Evolutionary conservation across 2,113 vertebrate species (phyloP).

Genomic region (Collichthys lucidus): DNA sequence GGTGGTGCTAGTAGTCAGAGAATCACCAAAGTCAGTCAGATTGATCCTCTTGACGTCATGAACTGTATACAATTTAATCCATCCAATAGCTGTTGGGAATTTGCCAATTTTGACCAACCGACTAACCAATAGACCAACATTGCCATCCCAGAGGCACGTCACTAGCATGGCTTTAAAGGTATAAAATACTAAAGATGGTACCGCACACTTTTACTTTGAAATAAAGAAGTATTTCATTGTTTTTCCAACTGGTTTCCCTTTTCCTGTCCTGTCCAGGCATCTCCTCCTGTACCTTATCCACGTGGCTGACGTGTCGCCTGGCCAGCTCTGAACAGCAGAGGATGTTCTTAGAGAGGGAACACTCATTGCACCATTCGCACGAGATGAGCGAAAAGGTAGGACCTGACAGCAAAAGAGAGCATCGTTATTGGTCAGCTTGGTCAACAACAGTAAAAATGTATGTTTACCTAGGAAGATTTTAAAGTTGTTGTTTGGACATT

Average conservation of each 20-base stretch:
- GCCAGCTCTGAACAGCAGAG: slow-evolving; percentile 98
- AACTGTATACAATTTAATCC: not conserved
- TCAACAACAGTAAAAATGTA: not conserved
- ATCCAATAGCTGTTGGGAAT: not conserved
- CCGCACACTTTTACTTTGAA: not conserved
- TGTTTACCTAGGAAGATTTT: not conserved
- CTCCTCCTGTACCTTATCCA: slow-evolving; percentile 94
- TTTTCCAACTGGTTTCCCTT: not conserved
- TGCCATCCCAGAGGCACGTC: not conserved
- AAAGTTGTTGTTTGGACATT: not conserved
- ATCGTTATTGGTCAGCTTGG: not conserved
- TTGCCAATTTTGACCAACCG: not conserved
- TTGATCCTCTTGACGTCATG: not conserved
- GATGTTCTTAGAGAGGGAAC: slow-evolving; percentile 98
- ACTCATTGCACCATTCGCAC: slow-evolving; percentile 97
- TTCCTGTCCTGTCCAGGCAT: slow-evolving; percentile 81
- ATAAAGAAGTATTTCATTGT: not conserved
- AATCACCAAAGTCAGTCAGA: not conserved
- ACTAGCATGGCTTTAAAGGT: not conserved
- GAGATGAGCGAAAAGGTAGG: slow-evolving; percentile 97
- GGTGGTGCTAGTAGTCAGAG: not conserved
- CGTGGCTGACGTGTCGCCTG: slow-evolving; percentile 97
- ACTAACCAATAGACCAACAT: not conserved
- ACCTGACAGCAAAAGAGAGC: not conserved
- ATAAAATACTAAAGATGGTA: not conserved